Evolutionary conservation across 2,888 invertebrate genomes (phyloP), one percentile per base, ranked within the genome.

Genomic region (Caenorhabditis sp.): DNA sequence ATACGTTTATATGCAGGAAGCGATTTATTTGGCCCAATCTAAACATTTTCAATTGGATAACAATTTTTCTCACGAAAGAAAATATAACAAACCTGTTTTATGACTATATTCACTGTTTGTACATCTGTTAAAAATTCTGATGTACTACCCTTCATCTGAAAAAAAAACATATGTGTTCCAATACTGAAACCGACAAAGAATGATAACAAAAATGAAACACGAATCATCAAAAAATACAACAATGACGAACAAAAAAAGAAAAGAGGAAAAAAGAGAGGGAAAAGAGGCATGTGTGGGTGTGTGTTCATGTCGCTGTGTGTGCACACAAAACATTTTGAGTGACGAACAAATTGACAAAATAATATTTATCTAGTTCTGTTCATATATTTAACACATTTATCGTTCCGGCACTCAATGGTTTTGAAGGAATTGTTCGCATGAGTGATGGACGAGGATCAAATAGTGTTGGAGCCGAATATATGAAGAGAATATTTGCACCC

Each of bases 351-450:
- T 14, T 3, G 12, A 5, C 2, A 20, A n/a, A 52, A 52, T 21
- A 21, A 21, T 52, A 52, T 52, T 52, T 52, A 52, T 52, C 8
- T 43, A 43, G 3, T 31, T 23, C 27, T 52, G 60, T 59, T 66
- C 61, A 71, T 8, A 61, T 71, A 66, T 71, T 67, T 25, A 71
- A 53, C 59, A 67, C 71, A n/a, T 72, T 64, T 21, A 67, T 72
- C 27, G 71, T 74, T 23, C 76, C 72, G n/a, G 77, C 80, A 26
- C 76, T 75, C 3, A 80, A 63, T 17, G 82, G 82, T 63, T 82
- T 82, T 60, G 77, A 72, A 3, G 82, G 72, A 57, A 71, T 36
- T 14, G 70, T 66, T 38, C 64, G 72, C 27, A 58, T 65, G 14
- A 78, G 60, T 14, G 73, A 71, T 21, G 76, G 72, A 36, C 77